phyloP scores from a whole-genome alignment of 2,113 vertebrate species.

The Thermophis baileyi region DNA sequence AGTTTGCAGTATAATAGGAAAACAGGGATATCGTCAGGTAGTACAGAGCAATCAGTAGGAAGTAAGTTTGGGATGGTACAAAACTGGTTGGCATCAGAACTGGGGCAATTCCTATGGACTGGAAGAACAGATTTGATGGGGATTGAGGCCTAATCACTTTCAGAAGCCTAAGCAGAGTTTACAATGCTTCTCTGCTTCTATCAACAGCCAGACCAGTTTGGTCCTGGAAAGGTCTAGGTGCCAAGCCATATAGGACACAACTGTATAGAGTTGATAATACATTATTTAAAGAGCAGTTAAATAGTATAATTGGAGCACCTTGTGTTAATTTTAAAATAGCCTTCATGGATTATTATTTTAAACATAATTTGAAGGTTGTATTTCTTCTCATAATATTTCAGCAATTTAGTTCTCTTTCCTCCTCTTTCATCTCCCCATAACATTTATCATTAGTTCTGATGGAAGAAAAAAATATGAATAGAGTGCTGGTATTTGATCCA shows the following conservation, averaged over 20 bases:
- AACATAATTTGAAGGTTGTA: background rate
- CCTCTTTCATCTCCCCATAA: background rate
- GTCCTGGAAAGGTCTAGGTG: background rate
- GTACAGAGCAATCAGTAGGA: background rate
- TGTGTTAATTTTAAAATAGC: background rate
- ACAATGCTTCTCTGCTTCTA: background rate
- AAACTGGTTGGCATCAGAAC: background rate
- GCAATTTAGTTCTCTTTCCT: background rate
- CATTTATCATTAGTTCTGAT: background rate
- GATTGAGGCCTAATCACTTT: background rate
- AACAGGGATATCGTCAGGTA: background rate
- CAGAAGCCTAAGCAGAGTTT: background rate
- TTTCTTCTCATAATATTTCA: background rate
- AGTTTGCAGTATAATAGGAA: background rate
- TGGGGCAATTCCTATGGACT: background rate
- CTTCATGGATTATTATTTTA: background rate
- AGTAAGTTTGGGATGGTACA: background rate
- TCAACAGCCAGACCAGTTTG: background rate
- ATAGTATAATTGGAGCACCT: background rate
- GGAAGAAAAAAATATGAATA: background rate
- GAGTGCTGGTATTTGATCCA: background rate
- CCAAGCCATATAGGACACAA: background rate
- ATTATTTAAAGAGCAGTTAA: background rate
- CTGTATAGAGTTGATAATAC: background rate
- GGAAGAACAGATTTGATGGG: background rate